Evolutionary conservation across 2,888 invertebrate genomes (phyloP), one percentile per base, ranked within the genome.

Genomic region (Chironomus tentans): DNA sequence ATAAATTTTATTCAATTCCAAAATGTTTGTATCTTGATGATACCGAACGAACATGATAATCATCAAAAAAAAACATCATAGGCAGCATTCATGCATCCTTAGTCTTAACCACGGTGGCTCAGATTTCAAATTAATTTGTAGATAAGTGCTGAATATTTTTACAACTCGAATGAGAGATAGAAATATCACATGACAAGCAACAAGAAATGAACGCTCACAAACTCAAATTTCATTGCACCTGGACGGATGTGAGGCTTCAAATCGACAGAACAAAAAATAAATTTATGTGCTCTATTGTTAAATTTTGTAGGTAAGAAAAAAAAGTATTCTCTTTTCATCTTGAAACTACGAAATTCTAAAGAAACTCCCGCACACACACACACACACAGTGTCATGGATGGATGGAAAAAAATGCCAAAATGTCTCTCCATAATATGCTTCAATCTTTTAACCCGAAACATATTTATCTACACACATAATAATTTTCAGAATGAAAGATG

Each of bases 201-300:
- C n/a, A 68, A 15, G 38, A 68, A 68, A 28, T 46, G 13, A 68
- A 68, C 68, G 73, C 61, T 62, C 73, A 73, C 46, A 73, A 73
- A 38, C 46, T 62, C 46, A 28, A 73, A 46, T 24, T 56, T 70
- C 46, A 73, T 47, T 38, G 50, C 73, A 73, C 73, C 73, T 73
- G 73, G 73, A 73, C 73, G 73, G 73, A 73, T 61, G 50, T 56
- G 46, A 73, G 50, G 62, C 73, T 73, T 73, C 46, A 62, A 73
- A 46, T 56, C 56, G 24, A 65, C 21, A 65, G 5, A 65, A 65
- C 22, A 65, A 21, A 24, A 22, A 65, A 10, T 21, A 22, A 65
- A 65, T 73, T 73, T 62, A 62, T 61, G 71, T 71, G 38, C 73
- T 65, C 73, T 73, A 73, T 73, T 73, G 73, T 62, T 38, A 50